Conservation (phyloP, 2,797 vertebrate species). For the Crocodylus rhombifer region DNA sequence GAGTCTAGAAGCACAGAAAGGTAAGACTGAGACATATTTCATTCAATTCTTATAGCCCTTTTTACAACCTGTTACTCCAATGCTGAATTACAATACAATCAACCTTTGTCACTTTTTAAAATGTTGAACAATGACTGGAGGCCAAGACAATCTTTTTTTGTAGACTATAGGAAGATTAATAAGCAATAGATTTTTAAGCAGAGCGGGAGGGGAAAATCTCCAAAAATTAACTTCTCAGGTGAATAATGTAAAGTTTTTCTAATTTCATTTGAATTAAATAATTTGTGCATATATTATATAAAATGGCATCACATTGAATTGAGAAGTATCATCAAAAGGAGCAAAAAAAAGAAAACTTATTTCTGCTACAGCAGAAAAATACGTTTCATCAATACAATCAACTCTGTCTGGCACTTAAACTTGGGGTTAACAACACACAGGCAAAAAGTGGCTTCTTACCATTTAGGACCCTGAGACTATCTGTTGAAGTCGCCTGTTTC, state of each 20-base stretch:
- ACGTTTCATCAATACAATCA: not conserved
- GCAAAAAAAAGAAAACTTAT: not conserved
- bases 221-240: slow-evolving; percentile 45
- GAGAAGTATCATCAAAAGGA: not conserved
- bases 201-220: not conserved
- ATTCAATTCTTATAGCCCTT: slow-evolving; percentile 79
- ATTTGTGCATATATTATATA: slow-evolving; percentile 27
- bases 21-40: slow-evolving; percentile 92
- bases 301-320: slow-evolving; percentile 36
- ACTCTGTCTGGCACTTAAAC: slow-evolving; percentile 22
- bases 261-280: slow-evolving; percentile 34
- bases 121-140: slow-evolving; percentile 78
- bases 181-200: slow-evolving; percentile 66
- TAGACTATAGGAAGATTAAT: slow-evolving; percentile 66
- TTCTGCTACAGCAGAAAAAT: not conserved
- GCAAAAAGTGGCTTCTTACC: slow-evolving; percentile 84
- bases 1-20: slow-evolving; percentile 95
- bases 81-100: slow-evolving; percentile 81
- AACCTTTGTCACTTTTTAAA: slow-evolving; percentile 79
- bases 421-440: slow-evolving; percentile 29
- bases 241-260: slow-evolving; percentile 59
- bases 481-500: slow-evolving; percentile 96
- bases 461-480: slow-evolving; percentile 96
- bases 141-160: slow-evolving; percentile 66
- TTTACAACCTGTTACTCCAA: slow-evolving; percentile 80